phyloP scores from a whole-genome alignment of 2,888 invertebrate species.

The Nysson spinosus region DNA sequence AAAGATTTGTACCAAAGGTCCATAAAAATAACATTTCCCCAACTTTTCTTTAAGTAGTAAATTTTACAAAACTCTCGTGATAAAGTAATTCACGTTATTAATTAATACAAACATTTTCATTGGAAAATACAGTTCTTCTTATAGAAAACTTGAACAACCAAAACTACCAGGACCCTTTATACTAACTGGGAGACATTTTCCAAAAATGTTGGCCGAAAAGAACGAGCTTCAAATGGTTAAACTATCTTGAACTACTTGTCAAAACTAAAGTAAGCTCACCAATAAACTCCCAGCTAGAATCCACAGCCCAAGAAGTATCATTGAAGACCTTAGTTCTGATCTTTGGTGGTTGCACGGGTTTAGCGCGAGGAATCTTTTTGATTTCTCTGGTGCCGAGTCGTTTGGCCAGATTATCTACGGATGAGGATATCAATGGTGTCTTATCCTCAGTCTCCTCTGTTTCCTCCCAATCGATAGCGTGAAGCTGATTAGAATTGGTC shows the following conservation, averaged over 20 bases:
- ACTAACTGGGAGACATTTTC: too few relatives aligned
- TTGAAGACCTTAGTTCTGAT: slow-evolving; percentile 77
- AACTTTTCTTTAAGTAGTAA: too few relatives aligned
- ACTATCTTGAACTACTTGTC: neutral
- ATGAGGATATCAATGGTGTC: slow-evolving; percentile 80
- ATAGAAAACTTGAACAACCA: too few relatives aligned
- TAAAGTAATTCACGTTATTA: too few relatives aligned
- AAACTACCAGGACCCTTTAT: too few relatives aligned
- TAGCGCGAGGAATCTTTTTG: slow-evolving; percentile 80
- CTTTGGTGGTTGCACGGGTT: slow-evolving; percentile 86
- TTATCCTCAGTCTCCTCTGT: slow-evolving; percentile 73
- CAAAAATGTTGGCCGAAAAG: too few relatives aligned
- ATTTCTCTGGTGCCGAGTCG: slow-evolving; percentile 74
- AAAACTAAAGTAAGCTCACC: slow-evolving; percentile 81
- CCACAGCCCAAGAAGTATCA: slow-evolving; percentile 87
- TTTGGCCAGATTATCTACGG: slow-evolving; percentile 83
- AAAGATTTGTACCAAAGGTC: too few relatives aligned
- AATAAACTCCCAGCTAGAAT: slow-evolving; percentile 95
- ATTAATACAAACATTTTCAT: too few relatives aligned
- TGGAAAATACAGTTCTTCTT: too few relatives aligned
- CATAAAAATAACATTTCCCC: too few relatives aligned
- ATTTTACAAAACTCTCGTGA: too few relatives aligned
- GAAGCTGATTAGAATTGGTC: slow-evolving; percentile 65
- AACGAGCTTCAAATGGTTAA: too few relatives aligned
- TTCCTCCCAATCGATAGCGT: slow-evolving; percentile 75